These are phyloP conservation scores for Tipula unca DNA, from an alignment of 2,888 invertebrate species.

Conservation along the genomic window DNA sequence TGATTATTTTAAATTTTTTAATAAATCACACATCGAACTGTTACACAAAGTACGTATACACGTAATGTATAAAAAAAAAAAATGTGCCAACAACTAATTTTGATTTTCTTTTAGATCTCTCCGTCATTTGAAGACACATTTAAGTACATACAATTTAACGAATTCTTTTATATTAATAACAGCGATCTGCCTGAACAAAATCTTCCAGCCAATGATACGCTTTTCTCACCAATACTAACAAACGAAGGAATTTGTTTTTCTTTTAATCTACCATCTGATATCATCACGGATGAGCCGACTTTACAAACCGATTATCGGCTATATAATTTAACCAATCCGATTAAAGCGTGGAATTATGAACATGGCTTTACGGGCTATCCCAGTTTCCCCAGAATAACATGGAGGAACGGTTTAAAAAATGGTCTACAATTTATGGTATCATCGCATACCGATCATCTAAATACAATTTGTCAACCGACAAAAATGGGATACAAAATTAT, in stretches of 20 bases:
- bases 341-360: background rate
- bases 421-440: background rate
- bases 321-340: background rate
- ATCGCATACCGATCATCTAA: background rate
- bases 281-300: background rate
- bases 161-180: background rate
- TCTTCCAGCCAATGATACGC: background rate
- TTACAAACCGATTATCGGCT: background rate
- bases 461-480: background rate
- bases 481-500: background rate
- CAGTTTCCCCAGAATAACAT: background rate
- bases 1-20: background rate
- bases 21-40: background rate
- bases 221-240: background rate
- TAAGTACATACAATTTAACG: background rate
- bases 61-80: background rate
- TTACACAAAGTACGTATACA: background rate
- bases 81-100: background rate
- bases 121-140: background rate
- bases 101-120: background rate
- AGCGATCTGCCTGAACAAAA: background rate
- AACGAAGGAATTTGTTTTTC: too few species aligned
- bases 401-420: background rate
- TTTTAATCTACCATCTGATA: background rate
- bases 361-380: background rate